Base-by-base conservation (phyloP, 2,888 invertebrate species). In the Protodeltote pygarga region DNA sequence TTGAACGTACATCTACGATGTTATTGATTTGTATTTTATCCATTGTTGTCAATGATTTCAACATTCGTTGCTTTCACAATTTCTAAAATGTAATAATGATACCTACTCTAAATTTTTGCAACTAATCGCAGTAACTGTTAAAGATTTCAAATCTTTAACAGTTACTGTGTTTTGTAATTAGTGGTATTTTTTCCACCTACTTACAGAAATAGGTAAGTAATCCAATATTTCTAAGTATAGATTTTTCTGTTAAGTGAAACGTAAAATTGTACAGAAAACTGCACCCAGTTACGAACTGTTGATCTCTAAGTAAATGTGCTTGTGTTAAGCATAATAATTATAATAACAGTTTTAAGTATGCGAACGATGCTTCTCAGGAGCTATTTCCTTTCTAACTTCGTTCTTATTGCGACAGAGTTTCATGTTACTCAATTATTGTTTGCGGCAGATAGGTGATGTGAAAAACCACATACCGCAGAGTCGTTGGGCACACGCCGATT, bases 381-480 rank as follows among this genome's bases (percentile, higher is more conserved):
- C 61, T 66, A 77, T 79, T 83, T 81, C 81, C 81, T 79, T 39
- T 64, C 48, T 47, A 48, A 55, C 57, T 55, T 57, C 9, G 32
- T 24, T 14, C 28, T 31, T 5, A 49, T 39, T 66, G 69, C 61
- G 66, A 68, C 66, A 70, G 49, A 60, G 65, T 67, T 55, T 61
- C 54, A 59, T 47, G 48, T 38, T 60, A 62, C 52, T 59, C 62
- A 69, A 65, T 69, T 55, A 69, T 60, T 67, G 75, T 68, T 72
- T 79, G 75, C 54, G 61, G 69, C 70, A 80, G 78, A 79, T 79
- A 75, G 71, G 66, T 65, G 72, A 64, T 67, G 70, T 73, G 74
- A 88, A 86, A 88, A 89, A 82, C 83, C 79, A 67, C 85, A 84
- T 81, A 74, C 81, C 81, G 60, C 76, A 65, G 63, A 64, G 58